These are phyloP conservation scores for Anas platyrhynchos DNA, from an alignment of 2,113 vertebrate genomes.

Conservation along the genomic window DNA sequence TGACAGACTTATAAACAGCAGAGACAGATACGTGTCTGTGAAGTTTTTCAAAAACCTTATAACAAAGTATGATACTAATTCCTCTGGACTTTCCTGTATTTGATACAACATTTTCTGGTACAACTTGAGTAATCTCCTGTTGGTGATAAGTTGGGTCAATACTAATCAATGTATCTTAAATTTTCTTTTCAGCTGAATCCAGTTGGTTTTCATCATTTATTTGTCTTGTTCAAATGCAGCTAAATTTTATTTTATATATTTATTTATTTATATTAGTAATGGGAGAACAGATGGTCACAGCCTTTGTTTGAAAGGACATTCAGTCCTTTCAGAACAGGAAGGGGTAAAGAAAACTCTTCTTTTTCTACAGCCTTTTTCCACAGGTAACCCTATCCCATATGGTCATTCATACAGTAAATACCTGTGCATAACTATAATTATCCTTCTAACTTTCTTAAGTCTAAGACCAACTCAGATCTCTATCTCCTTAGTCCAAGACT, in stretches of 20 bases:
- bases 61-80: neutral
- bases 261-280: neutral
- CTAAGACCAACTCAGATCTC: neutral
- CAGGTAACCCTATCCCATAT: neutral
- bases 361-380: neutral
- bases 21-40: neutral
- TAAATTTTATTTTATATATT: neutral
- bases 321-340: neutral
- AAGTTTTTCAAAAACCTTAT: neutral
- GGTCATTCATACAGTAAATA: neutral
- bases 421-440: neutral
- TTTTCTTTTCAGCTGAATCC: neutral
- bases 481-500: neutral
- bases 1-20: neutral
- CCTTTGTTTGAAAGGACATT: no score
- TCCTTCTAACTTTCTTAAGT: neutral
- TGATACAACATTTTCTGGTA: neutral
- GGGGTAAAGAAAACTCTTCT: neutral
- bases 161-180: neutral
- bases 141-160: neutral
- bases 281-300: neutral
- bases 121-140: neutral
- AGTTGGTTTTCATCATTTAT: neutral
- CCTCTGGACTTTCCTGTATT: neutral
- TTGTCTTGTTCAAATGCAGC: neutral